Evolutionary conservation across 1,140 invertebrate species (phyloP).

Genomic region (Drosophila pseudoobscura): DNA sequence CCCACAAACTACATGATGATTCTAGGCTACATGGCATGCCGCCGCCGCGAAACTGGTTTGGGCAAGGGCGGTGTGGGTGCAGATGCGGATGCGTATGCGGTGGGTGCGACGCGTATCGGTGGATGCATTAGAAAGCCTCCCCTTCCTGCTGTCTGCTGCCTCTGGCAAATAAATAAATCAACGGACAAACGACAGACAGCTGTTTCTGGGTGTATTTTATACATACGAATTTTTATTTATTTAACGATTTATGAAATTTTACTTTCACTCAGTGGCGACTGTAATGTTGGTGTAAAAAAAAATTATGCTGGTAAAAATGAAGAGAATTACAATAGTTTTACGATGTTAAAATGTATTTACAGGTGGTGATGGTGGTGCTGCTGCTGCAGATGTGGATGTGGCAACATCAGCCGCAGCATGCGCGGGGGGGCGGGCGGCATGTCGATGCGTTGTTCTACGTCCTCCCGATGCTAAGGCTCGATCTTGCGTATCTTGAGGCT

Average conservation of each 20-base stretch:
- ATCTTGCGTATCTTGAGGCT: conserved; percentile 71
- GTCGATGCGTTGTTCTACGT: not conserved
- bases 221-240: conserved; percentile 36
- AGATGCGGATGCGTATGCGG: not conserved
- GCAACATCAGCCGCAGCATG: conserved; percentile 31
- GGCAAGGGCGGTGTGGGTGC: conserved; percentile 28
- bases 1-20: conserved; percentile 51
- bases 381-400: conserved; percentile 45
- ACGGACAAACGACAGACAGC: no score
- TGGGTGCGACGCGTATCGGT: no score
- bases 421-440: conserved; percentile 11
- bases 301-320: no score
- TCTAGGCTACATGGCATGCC: conserved; percentile 66
- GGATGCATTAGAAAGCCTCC: conserved; percentile 47
- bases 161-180: no score
- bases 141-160: conserved; percentile 1
- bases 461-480: conserved; percentile 50
- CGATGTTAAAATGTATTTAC: conserved; percentile 52
- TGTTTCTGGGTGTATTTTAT: conserved; percentile 15
- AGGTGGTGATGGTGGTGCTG: conserved; percentile 44
- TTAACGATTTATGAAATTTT: conserved; percentile 6
- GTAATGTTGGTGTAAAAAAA: no score
- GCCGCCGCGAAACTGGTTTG: conserved; percentile 61
- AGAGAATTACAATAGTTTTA: no score
- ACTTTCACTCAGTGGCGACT: conserved; percentile 9